Percentiles rank a stretch among this genome's conserved stretches.
Conservation (phyloP, 2,888 invertebrate species). For the Rhingia rostrata region DNA sequence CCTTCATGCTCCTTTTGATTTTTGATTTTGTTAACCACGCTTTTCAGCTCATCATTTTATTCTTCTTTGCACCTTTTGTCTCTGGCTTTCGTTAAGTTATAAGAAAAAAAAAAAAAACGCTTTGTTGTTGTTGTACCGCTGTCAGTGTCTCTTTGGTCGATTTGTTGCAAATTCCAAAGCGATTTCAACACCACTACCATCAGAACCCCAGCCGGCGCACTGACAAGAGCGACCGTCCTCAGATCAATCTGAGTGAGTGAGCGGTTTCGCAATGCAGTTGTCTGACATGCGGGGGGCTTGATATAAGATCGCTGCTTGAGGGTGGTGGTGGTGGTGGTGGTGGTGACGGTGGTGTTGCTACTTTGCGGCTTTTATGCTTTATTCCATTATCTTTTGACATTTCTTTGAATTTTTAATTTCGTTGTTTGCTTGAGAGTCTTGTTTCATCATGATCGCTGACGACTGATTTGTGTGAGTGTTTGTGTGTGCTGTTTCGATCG, state of each 20-base stretch:
- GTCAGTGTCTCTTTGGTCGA: constrained; percentile 23
- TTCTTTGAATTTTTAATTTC: constrained; percentile 74
- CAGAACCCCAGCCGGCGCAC: not conserved
- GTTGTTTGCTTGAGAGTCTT: constrained; percentile 69
- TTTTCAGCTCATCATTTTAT: constrained; percentile 65
- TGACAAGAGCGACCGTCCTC: not conserved
- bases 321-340: constrained; percentile 44
- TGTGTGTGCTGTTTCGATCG: constrained; percentile 47
- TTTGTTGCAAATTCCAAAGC: constrained; percentile 60
- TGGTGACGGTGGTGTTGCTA: constrained; percentile 54
- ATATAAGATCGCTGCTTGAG: constrained; percentile 55
- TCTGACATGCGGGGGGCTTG: not conserved
- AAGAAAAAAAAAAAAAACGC: constrained; percentile 3
- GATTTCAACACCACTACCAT: constrained; percentile 39
- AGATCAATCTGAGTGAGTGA: constrained; percentile 25
- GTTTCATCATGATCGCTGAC: constrained; percentile 63
- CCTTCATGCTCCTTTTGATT: constrained; percentile 62
- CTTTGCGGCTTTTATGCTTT: constrained; percentile 74
- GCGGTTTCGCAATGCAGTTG: constrained; percentile 46
- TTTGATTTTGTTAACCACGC: constrained; percentile 41
- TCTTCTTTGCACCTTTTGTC: constrained; percentile 64
- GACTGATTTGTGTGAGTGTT: not conserved
- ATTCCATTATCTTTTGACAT: constrained; percentile 74
- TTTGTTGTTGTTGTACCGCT: constrained; percentile 9
- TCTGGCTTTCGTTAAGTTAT: constrained; percentile 31